Base-by-base conservation (phyloP, 64 coral and sea anemone genomes). In the Pocillopora damicornis region DNA sequence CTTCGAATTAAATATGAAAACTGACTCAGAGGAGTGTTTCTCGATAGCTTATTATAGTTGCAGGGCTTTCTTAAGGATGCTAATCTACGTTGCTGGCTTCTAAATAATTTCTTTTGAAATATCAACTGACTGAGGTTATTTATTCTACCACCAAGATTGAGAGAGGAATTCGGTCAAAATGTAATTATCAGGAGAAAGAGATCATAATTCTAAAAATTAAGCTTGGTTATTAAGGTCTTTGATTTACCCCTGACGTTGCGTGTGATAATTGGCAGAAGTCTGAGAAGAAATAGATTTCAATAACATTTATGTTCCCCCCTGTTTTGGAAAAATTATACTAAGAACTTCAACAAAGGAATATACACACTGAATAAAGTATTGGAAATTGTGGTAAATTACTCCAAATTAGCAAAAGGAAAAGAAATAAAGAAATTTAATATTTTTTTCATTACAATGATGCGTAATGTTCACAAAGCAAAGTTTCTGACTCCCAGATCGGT, bases 261-360 rank as follows among this genome's bases (percentile, higher is more conserved):
- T 59, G 56, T 26, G 57, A 79, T 79, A 79, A 79, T 30, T 79
- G 77, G 26, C 77, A 61, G 9, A 56, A 60, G 77, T 79, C 77
- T 61, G 51, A 60, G 56, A 79, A 23, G 0, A 71, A 71, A 5
- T 1, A 71, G 9, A 30, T n/a, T 51, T 51, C 67, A 23, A 25
- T 71, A 25, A n/a, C 0, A 20, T 23, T 25, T 20, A 71, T 10
- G 22, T 23, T 51, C 42, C 42, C 42, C 42, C 42, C 42, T 51
- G 42, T 7, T 51, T 51, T 7, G 42, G 42, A 51, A 51, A 51
- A 2, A 51, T 51, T 51, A 71, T 7, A 71, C 25, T 71, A 71
- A 30, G 25, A 23, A 8, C 20, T 71, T 23, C 20, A 30, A 71
- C 20, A 71, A 71, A 71, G 20, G 25, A 71, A 25, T 23, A 71